Conservation (phyloP, 1,140 invertebrate species). For the Drosophila oshimai region DNA sequence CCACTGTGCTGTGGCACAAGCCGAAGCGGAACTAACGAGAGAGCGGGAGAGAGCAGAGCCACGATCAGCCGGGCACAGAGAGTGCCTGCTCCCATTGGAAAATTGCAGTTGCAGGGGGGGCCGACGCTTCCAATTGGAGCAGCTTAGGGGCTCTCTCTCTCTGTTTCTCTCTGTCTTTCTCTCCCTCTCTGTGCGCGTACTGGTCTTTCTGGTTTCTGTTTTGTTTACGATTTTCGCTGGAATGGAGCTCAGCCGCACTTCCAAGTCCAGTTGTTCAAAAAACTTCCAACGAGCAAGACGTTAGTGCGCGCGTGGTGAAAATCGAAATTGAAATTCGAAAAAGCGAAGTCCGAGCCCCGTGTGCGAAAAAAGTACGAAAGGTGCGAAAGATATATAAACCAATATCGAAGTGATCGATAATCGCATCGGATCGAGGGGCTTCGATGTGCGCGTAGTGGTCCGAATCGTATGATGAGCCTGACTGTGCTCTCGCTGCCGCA, state of each 20-base stretch:
- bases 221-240: slow-evolving; percentile 69
- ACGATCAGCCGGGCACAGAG: neutral
- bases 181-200: neutral
- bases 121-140: slow-evolving; percentile 72
- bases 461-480: slow-evolving; percentile 73
- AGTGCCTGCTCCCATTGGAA: slow-evolving; percentile 71
- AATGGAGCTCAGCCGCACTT: slow-evolving; percentile 24
- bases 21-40: slow-evolving; percentile 37
- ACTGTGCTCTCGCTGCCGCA: slow-evolving; percentile 81
- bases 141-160: slow-evolving; percentile 6
- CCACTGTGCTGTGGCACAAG: slow-evolving; percentile 80
- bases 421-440: slow-evolving; percentile 26
- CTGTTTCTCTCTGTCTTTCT: neutral
- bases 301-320: slow-evolving; percentile 53
- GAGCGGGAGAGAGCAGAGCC: neutral
- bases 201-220: slow-evolving; percentile 69
- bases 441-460: slow-evolving; percentile 66
- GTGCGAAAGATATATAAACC: neutral
- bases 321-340: slow-evolving; percentile 2
- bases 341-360: slow-evolving; percentile 9
- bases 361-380: slow-evolving; percentile 7
- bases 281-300: slow-evolving; percentile 65
- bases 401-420: slow-evolving; percentile 17
- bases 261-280: slow-evolving; percentile 48
- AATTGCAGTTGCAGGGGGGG: slow-evolving; percentile 54